phyloP scores from a whole-genome alignment of 2,797 vertebrate genomes.

The Tadarida brasiliensis region DNA sequence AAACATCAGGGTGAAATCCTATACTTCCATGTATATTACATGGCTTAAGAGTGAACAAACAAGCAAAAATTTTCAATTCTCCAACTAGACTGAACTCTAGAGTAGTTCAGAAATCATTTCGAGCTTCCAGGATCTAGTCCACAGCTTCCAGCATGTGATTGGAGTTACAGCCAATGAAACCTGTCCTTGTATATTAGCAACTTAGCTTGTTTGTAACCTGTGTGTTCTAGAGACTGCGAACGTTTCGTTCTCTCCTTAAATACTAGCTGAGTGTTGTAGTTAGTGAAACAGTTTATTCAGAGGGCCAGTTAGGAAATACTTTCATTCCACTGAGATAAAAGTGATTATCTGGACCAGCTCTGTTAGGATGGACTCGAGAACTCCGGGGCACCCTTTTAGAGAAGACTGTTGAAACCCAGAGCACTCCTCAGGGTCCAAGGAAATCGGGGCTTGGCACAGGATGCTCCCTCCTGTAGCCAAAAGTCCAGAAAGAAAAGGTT shows the following conservation, averaged over 20 bases:
- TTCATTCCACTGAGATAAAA: slow-evolving; percentile 62
- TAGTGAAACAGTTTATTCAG: slow-evolving; percentile 66
- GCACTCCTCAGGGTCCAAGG: background rate
- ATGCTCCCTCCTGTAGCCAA: background rate
- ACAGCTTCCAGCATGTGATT: slow-evolving; percentile 70
- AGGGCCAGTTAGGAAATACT: slow-evolving; percentile 65
- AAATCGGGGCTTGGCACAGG: background rate
- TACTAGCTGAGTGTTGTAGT: slow-evolving; percentile 26
- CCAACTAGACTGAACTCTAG: slow-evolving; percentile 78
- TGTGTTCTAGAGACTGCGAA: slow-evolving; percentile 71
- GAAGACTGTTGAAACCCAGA: slow-evolving; percentile 27
- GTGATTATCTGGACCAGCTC: slow-evolving; percentile 63
- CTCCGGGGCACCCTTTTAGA: background rate
- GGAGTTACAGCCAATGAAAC: slow-evolving; percentile 72
- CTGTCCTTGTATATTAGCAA: slow-evolving; percentile 75
- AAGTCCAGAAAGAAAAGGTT: background rate
- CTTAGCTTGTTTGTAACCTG: slow-evolving; percentile 74
- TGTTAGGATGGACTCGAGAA: background rate
- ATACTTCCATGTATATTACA: slow-evolving; percentile 87
- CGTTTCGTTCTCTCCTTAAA: background rate
- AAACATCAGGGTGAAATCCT: slow-evolving; percentile 87
- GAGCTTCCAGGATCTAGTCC: slow-evolving; percentile 78
- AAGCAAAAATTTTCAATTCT: slow-evolving; percentile 71
- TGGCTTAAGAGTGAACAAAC: slow-evolving; percentile 83
- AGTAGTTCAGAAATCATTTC: slow-evolving; percentile 66